Evolutionary conservation across 2,113 vertebrate genomes (phyloP).

Genomic region (Cichladusa arquata): DNA sequence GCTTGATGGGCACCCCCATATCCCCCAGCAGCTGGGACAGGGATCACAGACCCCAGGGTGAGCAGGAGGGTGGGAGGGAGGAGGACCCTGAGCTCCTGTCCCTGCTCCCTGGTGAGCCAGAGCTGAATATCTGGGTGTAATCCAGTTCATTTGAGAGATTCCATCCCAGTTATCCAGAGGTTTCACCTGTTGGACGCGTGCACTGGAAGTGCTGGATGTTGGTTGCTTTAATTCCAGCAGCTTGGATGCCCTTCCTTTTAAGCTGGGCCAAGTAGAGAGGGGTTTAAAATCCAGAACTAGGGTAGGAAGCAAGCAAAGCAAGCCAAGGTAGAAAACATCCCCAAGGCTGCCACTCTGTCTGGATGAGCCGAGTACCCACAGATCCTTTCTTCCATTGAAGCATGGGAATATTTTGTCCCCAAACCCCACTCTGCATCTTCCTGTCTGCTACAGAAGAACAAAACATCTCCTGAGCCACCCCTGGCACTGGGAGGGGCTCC

Average conservation of each 20-base stretch:
- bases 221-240: neutral
- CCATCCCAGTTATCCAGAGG: neutral
- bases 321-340: neutral
- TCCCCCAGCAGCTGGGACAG: neutral
- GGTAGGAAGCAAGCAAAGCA: neutral
- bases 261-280: neutral
- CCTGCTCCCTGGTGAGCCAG: neutral
- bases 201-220: neutral
- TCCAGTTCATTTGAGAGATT: neutral
- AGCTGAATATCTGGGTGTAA: neutral
- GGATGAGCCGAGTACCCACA: neutral
- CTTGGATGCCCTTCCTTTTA: neutral
- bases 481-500: neutral
- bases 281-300: neutral
- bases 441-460: neutral
- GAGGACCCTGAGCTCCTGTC: neutral
- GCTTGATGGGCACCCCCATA: neutral
- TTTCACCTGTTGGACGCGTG: neutral
- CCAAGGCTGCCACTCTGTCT: neutral
- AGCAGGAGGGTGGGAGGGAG: neutral
- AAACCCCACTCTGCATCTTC: neutral
- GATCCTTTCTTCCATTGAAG: neutral
- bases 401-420: neutral
- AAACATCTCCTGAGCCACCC: neutral
- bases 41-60: neutral